phyloP scores from a whole-genome alignment of 2,113 vertebrate genomes.

The Aix galericulata region DNA sequence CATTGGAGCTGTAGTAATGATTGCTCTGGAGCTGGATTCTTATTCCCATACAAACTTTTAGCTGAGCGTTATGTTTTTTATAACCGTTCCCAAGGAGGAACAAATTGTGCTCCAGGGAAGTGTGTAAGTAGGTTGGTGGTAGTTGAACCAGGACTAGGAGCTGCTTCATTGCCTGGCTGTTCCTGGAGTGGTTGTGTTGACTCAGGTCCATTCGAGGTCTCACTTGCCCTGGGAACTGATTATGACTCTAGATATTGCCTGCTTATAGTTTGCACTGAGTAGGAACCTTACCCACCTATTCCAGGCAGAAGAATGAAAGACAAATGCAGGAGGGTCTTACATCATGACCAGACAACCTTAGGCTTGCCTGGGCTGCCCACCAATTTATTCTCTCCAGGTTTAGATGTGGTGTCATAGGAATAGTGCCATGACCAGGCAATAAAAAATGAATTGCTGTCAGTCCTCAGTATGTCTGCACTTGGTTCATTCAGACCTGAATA shows the following conservation, averaged over 20 bases:
- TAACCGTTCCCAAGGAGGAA: neutral
- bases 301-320: neutral
- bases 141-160: neutral
- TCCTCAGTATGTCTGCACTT: neutral
- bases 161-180: neutral
- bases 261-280: neutral
- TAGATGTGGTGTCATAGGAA: neutral
- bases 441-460: neutral
- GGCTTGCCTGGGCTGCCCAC: rapidly evolving
- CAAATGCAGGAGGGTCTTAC: neutral
- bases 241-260: neutral
- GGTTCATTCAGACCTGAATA: neutral
- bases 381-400: neutral
- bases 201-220: neutral
- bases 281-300: neutral
- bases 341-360: neutral
- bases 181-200: neutral
- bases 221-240: neutral
- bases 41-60: neutral
- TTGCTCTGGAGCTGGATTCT: neutral
- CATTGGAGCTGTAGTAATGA: rapidly evolving
- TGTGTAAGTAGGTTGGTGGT: neutral
- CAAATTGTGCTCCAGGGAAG: neutral
- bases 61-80: neutral
- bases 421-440: neutral